These are phyloP conservation scores for Cephonodes hylas DNA, from an alignment of 2,888 invertebrate genomes.

Conservation along the genomic window DNA sequence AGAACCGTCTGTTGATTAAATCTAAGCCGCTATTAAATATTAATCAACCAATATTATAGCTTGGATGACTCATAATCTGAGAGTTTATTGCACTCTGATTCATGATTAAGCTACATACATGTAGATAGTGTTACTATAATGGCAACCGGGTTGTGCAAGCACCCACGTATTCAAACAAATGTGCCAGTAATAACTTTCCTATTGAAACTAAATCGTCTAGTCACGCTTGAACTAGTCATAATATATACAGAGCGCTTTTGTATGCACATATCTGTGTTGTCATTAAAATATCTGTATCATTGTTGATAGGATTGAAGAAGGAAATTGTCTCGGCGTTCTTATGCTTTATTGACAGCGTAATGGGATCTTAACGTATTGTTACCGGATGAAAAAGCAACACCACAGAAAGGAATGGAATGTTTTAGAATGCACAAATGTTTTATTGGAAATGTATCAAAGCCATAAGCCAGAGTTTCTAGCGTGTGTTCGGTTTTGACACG, in stretches of 20 bases:
- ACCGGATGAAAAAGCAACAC: not conserved
- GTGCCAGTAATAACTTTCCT: conserved; percentile 74
- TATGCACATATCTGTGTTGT: conserved; percentile 33
- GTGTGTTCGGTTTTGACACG: conserved; percentile 3
- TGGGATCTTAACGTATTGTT: conserved; percentile 6
- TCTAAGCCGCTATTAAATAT: conserved; percentile 6
- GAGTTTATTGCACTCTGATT: conserved; percentile 65
- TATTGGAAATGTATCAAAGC: not conserved
- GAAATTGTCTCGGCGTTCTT: conserved; percentile 15
- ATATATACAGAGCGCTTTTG: conserved; percentile 24
- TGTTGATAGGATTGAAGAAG: conserved; percentile 19
- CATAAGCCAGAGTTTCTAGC: not conserved
- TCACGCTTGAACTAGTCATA: conserved; percentile 61
- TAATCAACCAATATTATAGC: conserved; percentile 15
- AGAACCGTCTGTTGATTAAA: not conserved
- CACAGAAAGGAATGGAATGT: not conserved
- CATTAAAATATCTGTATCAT: conserved; percentile 31
- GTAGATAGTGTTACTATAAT: conserved; percentile 39
- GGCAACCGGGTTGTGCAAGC: conserved; percentile 65
- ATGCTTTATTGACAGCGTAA: conserved; percentile 12
- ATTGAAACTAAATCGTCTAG: conserved; percentile 74
- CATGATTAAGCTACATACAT: conserved; percentile 44
- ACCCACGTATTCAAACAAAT: conserved; percentile 76
- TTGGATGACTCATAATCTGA: conserved; percentile 52
- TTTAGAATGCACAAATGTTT: not conserved